phyloP scores from a whole-genome alignment of 2,797 vertebrate species.

The Choloepus didactylus region DNA sequence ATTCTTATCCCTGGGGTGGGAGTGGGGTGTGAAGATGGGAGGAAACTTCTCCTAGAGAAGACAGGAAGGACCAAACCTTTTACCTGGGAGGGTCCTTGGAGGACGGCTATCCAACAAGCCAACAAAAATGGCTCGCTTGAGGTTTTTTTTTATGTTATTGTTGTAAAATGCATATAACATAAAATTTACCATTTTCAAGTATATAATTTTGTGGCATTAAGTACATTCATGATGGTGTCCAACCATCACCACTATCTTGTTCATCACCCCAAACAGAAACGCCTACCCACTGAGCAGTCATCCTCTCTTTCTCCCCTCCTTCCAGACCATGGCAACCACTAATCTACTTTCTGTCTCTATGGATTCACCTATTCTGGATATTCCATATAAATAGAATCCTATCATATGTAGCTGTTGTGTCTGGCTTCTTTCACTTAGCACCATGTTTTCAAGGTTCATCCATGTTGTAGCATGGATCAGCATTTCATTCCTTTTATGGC shows the following conservation, averaged over 20 bases:
- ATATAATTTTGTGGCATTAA: background rate
- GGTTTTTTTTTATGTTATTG: background rate
- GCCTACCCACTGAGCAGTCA: background rate
- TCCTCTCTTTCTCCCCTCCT: accelerated
- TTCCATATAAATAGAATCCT: background rate
- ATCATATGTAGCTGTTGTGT: accelerated
- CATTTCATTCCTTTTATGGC: background rate
- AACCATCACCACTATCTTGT: background rate
- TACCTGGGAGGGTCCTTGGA: background rate
- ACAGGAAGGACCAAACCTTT: background rate
- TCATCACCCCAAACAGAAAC: background rate
- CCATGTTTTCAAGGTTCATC: no score
- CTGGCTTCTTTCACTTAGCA: background rate
- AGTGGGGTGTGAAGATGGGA: background rate
- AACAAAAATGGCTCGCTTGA: background rate
- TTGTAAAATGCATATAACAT: background rate
- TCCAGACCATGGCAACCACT: no score
- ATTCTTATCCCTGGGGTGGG: background rate
- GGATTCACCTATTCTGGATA: no score
- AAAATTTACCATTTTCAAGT: background rate
- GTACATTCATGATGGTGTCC: accelerated
- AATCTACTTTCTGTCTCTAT: no score
- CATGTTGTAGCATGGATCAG: no score
- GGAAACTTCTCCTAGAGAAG: background rate
- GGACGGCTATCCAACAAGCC: accelerated